These are phyloP conservation scores for Lithodes maja DNA, from an alignment of 2,888 invertebrate species.

Conservation along the genomic window DNA sequence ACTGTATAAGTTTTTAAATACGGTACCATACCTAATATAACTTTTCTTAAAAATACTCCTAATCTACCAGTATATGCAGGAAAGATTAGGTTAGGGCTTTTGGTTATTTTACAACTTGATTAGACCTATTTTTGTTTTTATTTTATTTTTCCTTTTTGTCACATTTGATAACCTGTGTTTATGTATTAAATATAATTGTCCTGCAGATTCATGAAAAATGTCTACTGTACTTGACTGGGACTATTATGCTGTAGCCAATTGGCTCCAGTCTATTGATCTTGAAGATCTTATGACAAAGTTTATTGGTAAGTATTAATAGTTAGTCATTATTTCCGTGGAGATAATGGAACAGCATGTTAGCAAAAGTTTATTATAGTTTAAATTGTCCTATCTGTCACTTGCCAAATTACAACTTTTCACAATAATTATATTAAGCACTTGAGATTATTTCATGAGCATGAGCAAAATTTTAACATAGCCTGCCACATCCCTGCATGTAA, in stretches of 20 bases:
- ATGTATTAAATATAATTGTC: not conserved
- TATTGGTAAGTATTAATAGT: not conserved
- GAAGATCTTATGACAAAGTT: not conserved
- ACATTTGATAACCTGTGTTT: not conserved
- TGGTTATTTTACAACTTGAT: too few relatives aligned
- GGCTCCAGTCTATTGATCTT: not conserved
- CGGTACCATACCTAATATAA: too few relatives aligned
- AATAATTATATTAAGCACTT: not conserved
- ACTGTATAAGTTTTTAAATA: too few relatives aligned
- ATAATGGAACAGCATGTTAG: not conserved
- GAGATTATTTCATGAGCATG: not conserved
- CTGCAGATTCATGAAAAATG: slow-evolving; percentile 1
- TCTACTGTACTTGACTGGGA: not conserved
- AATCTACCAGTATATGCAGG: too few relatives aligned
- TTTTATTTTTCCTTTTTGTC: not conserved
- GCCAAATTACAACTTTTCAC: not conserved
- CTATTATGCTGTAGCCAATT: not conserved
- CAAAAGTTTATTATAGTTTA: not conserved
- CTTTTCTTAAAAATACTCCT: too few relatives aligned
- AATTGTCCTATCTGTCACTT: not conserved
- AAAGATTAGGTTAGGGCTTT: too few relatives aligned
- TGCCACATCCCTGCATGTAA: not conserved
- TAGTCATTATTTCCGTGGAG: not conserved
- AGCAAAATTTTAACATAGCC: not conserved
- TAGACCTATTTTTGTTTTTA: too few relatives aligned